Evolutionary conservation across 1,140 invertebrate species (phyloP), one percentile per base, ranked within the genome.

Genomic region (Drosophila sp.): DNA sequence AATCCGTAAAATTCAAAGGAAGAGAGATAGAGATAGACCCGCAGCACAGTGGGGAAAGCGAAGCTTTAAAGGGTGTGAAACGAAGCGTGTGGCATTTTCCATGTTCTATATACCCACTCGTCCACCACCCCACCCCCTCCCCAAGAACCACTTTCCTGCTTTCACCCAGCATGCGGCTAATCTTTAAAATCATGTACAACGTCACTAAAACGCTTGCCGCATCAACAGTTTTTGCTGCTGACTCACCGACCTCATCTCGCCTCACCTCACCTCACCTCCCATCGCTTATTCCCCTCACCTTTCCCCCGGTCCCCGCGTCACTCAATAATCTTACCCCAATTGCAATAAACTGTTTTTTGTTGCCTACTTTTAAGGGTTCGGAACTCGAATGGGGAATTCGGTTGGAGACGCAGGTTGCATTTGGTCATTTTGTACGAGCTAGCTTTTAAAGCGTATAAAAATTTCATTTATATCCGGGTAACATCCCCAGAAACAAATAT

Each of bases 181-280:
- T 90, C 86, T 87, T 77, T 57, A 80, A 90, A 90, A 90, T 86
- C 84, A 68, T 89, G 84, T 87, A 71, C 69, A 62, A 76, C 69
- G 79, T 79, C 83, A 82, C 71, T 66, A 76, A 72, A 78, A 81
- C 70, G 76, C 69, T 76, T 82, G 72, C 72, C 76, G 73, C 80
- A 71, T 83, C 81, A 84, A 83, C 80, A 84, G 80, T 76, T 79
- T 75, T 50, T 50, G 35, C 41, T 44, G 63, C 76, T 86, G 83
- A 86, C 83, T 86, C 83, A 87, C 81, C 25, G 6, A 25, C 35
- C 33, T 3, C 17, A 5, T 33, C 30, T 44, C 44, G 25, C 27
- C 23, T 25, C 23, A 27, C 47, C 40, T 50, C 32, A 27, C 27
- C 25, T 3, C 56, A 62, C 47, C 35, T 10, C 47, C 63, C 44